phyloP scores from a whole-genome alignment of 2,113 vertebrate genomes.

The Silurus meridionalis region DNA sequence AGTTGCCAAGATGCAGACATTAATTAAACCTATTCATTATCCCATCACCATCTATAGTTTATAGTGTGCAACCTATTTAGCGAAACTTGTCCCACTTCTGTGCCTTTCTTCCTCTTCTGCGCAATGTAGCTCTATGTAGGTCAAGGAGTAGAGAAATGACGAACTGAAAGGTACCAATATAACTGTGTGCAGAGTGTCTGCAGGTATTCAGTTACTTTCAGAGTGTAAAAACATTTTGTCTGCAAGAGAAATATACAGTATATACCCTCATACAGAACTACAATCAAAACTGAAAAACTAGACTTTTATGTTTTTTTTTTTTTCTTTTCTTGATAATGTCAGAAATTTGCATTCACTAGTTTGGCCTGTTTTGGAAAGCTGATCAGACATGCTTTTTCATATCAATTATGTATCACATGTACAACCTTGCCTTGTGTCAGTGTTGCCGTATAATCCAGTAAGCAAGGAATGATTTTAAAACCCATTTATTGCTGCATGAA shows the following conservation, averaged over 20 bases:
- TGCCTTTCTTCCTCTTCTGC: constrained; percentile 22
- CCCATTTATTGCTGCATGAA: neutral
- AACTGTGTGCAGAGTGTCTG: too few relatives aligned
- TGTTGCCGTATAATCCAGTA: neutral
- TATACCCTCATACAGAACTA: neutral
- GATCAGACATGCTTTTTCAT: neutral
- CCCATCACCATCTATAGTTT: neutral
- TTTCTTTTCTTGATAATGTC: too few relatives aligned
- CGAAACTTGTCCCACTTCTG: constrained; percentile 11
- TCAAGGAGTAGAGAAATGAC: constrained; percentile 23
- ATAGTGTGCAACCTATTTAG: neutral
- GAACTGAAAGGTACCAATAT: constrained; percentile 8
- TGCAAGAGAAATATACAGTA: neutral
- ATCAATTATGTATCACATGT: neutral
- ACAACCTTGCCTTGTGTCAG: neutral
- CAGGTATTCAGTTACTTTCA: neutral
- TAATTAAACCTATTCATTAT: neutral
- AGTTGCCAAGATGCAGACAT: neutral
- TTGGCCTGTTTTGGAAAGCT: too few relatives aligned
- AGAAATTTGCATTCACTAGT: too few relatives aligned
- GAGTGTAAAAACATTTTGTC: too few relatives aligned
- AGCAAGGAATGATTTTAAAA: neutral
- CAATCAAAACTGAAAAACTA: neutral
- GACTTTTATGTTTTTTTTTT: too few relatives aligned
- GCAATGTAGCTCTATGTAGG: constrained; percentile 11